Evolutionary conservation across 2,113 vertebrate species (phyloP).

Genomic region (Echinops telfairi): DNA sequence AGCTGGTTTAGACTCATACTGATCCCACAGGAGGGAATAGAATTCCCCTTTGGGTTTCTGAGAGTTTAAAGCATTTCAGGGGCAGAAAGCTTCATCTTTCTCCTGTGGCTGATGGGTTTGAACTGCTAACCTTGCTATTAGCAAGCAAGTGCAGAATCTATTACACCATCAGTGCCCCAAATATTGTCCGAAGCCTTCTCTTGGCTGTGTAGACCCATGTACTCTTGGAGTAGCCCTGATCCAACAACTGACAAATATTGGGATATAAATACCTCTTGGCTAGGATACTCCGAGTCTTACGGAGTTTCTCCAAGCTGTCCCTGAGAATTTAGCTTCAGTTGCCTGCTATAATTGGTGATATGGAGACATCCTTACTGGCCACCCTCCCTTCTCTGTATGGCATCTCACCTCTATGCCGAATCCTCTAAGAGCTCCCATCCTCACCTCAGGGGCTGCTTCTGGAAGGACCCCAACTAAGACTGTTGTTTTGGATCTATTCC

Average conservation of each 20-base stretch:
- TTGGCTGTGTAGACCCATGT: neutral
- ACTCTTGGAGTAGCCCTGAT: neutral
- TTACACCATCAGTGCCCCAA: neutral
- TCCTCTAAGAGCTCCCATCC: neutral
- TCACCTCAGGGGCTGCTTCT: neutral
- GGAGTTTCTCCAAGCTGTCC: neutral
- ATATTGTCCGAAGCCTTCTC: slow-evolving; percentile 16
- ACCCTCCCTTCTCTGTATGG: neutral
- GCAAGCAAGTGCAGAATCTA: no score
- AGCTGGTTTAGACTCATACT: no score
- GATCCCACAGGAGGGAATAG: no score
- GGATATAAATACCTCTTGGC: neutral
- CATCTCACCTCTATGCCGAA: neutral
- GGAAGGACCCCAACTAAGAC: neutral
- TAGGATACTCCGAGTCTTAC: neutral
- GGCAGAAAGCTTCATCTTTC: no score
- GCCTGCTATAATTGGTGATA: neutral
- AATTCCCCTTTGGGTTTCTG: no score
- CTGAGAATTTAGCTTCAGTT: neutral
- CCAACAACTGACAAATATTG: neutral
- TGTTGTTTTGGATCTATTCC: neutral
- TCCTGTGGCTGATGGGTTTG: no score
- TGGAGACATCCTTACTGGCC: neutral
- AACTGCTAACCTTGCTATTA: no score
- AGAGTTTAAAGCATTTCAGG: no score